Conservation (phyloP, 2,797 vertebrate species). For the Apogon hyalosoma region DNA sequence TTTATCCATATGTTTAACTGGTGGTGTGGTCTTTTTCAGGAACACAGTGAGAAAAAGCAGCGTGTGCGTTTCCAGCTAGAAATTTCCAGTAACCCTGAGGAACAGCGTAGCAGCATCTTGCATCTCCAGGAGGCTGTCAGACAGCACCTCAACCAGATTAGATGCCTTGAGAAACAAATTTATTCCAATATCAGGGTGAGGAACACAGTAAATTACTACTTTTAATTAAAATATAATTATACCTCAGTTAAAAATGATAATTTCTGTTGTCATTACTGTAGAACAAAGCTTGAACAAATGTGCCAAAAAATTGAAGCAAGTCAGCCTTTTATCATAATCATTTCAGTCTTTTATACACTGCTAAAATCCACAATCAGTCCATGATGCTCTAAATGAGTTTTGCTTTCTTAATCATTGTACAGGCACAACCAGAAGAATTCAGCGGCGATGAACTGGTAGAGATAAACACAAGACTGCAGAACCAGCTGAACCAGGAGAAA, state of each 20-base stretch:
- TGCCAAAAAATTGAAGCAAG: too few relatives aligned
- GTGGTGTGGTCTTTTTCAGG: slow-evolving; percentile 76
- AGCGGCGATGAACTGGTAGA: slow-evolving; percentile 89
- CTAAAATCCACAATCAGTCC: too few relatives aligned
- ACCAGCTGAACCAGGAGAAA: slow-evolving; percentile 97
- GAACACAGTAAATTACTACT: background rate
- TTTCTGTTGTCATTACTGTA: background rate
- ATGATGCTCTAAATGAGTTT: background rate
- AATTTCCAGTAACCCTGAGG: slow-evolving; percentile 98
- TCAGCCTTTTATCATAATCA: too few relatives aligned
- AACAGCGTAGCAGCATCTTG: slow-evolving; percentile 97
- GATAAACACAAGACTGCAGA: slow-evolving; percentile 91
- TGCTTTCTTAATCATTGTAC: slow-evolving; percentile 12
- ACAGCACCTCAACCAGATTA: slow-evolving; percentile 95
- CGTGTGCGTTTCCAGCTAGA: slow-evolving; percentile 98
- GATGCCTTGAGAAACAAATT: slow-evolving; percentile 96
- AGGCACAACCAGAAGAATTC: slow-evolving; percentile 92
- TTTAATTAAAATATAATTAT: background rate
- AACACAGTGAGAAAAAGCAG: slow-evolving; percentile 99
- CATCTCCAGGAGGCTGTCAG: slow-evolving; percentile 96
- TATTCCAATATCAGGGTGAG: slow-evolving; percentile 95
- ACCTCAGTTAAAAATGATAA: too few relatives aligned
- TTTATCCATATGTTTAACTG: background rate
- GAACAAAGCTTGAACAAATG: background rate
- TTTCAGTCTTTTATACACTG: too few relatives aligned